Base-by-base conservation (phyloP, 2,113 vertebrate species). In the Glaucidium brasilianum region DNA sequence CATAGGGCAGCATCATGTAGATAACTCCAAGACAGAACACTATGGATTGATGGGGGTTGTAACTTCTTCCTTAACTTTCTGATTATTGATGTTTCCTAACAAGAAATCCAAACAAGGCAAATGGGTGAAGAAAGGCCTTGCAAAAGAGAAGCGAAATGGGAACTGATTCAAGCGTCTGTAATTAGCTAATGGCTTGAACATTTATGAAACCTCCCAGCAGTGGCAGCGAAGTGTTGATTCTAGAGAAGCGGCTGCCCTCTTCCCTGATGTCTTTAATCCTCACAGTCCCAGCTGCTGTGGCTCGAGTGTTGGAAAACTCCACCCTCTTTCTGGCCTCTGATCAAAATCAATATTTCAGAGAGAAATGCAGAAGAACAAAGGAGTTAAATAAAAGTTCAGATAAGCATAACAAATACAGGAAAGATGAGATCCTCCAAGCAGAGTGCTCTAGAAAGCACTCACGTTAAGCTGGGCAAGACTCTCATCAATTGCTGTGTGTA, bases 321-420 rank as follows among this genome's bases (percentile, higher is more conserved):
- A 81, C 84, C 74, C 41, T 94, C 63, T 45, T 88, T 80, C 81
- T 96, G 92, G 92, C 84, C 30, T 77, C 50, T 18, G 50, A 88
- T 90, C 91, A 95, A 96, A 92, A 95, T 90, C 95, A 93, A 5
- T 96, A 79, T 95, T 91, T 95, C 84, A 89, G 80, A 64, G 82
- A 86, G 86, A 87, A 92, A 90, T 2, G 11, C 50, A 92, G 67
- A 79, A 85, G 50, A 85, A 69, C 29, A 81, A 73, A 95, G 75
- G 59, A 97, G 62, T 95, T 79, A 97, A 80, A 86, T 50, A 55
- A 69, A 91, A 95, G 91, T 91, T 96, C 87, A 91, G 81, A 91
- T 88, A 91, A 95, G 91, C 74, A 96, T 71, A 94, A 92, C 87
- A 94, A 91, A 72, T 73, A 55, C 81, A 83, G 81, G 78, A 82